A percentile compares a stretch with the other conserved stretches of the same genome.
Evolutionary conservation across 2,113 vertebrate species (phyloP).

Genomic region (Pangasianodon gigas): DNA sequence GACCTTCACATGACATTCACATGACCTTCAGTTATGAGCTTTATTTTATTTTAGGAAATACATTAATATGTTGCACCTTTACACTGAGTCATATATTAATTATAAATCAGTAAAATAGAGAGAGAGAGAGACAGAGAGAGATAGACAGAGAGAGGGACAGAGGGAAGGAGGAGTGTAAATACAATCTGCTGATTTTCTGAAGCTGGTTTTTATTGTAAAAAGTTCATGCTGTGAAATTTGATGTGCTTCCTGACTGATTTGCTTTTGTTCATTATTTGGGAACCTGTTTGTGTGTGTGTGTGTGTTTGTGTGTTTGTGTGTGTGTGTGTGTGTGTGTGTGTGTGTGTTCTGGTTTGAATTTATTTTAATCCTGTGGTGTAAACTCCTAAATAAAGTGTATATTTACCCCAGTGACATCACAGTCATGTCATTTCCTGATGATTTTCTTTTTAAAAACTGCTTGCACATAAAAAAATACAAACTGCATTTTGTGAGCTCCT

Average conservation of each 20-base stretch:
- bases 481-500: too few species aligned
- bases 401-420: not conserved
- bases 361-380: not conserved
- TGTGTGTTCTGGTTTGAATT: not conserved
- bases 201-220: conserved; percentile 31
- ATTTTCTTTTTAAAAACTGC: too few species aligned
- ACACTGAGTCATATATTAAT: not conserved
- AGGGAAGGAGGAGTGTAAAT: conserved; percentile 7
- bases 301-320: not conserved
- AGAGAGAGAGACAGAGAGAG: not conserved
- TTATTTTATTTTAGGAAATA: not conserved
- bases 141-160: not conserved
- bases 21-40: not conserved
- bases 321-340: not conserved
- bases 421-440: not conserved
- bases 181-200: not conserved
- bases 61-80: not conserved
- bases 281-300: not conserved
- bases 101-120: not conserved
- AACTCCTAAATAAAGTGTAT: not conserved
- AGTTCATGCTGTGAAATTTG: not conserved
- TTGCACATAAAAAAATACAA: too few species aligned
- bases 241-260: not conserved
- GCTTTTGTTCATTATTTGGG: not conserved
- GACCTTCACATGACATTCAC: not conserved